Evolutionary conservation across 1,140 invertebrate species (phyloP).

Genomic region (Drosophila nigrodunni): DNA sequence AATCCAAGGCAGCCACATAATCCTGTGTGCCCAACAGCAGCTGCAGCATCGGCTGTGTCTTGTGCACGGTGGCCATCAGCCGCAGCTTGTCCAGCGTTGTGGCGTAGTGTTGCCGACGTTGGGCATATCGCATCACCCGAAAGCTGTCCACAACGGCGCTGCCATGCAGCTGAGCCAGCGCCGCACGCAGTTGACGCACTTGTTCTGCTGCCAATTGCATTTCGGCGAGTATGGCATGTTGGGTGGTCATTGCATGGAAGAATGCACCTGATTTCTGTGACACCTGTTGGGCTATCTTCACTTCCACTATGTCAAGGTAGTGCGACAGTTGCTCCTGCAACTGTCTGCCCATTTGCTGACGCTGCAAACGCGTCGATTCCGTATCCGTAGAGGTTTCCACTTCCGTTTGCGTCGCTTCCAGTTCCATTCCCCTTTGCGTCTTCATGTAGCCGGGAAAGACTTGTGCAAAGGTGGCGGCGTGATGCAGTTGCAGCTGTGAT

Average conservation of each 20-base stretch:
- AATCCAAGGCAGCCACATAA: slow-evolving; percentile 98
- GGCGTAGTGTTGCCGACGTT: slow-evolving; percentile 87
- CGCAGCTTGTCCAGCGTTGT: slow-evolving; percentile 91
- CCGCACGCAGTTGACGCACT: slow-evolving; percentile 90
- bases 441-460: slow-evolving; percentile 90
- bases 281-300: slow-evolving; percentile 97
- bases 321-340: slow-evolving; percentile 92
- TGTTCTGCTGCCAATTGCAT: slow-evolving; percentile 93
- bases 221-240: slow-evolving; percentile 96
- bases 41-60: slow-evolving; percentile 99
- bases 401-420: no score
- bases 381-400: slow-evolving; percentile 71
- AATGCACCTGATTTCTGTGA: slow-evolving; percentile 97
- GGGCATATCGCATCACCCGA: slow-evolving; percentile 89
- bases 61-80: slow-evolving; percentile 97
- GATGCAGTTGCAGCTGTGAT: slow-evolving; percentile 92
- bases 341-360: slow-evolving; percentile 84
- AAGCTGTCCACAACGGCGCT: slow-evolving; percentile 92
- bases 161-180: slow-evolving; percentile 90
- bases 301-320: slow-evolving; percentile 97
- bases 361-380: slow-evolving; percentile 62
- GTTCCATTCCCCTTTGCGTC: no score
- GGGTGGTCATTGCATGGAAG: slow-evolving; percentile 98
- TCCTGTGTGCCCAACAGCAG: slow-evolving; percentile 97
- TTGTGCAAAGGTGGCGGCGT: slow-evolving; percentile 92